phyloP scores from a whole-genome alignment of 1,140 invertebrate species.

The Grapholita molesta region DNA sequence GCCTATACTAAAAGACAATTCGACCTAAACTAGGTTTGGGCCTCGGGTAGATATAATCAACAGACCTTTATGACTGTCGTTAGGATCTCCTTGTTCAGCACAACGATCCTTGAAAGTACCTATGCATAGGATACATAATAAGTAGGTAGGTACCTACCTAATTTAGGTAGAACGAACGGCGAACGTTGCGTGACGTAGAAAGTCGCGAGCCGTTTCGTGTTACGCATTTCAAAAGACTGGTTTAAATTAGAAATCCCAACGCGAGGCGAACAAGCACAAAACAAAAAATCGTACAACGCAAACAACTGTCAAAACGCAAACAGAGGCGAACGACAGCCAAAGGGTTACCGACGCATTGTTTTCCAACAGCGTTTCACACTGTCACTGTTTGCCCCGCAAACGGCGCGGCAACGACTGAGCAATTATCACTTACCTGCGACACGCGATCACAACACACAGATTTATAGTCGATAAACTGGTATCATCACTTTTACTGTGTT shows the following conservation, averaged over 20 bases:
- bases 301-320: constrained; percentile 53
- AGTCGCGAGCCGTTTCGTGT: background rate
- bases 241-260: background rate
- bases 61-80: background rate
- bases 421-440: constrained; percentile 76
- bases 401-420: constrained; percentile 51
- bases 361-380: constrained; percentile 38
- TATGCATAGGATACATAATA: no score
- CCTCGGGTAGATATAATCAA: no score
- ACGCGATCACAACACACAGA: constrained; percentile 71
- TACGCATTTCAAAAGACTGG: background rate
- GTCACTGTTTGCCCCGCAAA: constrained; percentile 47
- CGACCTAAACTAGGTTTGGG: no score
- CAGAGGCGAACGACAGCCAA: constrained; percentile 40
- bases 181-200: background rate
- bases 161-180: background rate
- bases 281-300: constrained; percentile 43
- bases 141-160: background rate
- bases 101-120: background rate
- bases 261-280: background rate
- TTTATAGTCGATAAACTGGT: constrained; percentile 73
- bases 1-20: no score
- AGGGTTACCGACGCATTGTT: constrained; percentile 61
- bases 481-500: constrained; percentile 74
- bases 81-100: background rate